Evolutionary conservation across 2,888 invertebrate species (phyloP).

Genomic region (Sesia apiformis): DNA sequence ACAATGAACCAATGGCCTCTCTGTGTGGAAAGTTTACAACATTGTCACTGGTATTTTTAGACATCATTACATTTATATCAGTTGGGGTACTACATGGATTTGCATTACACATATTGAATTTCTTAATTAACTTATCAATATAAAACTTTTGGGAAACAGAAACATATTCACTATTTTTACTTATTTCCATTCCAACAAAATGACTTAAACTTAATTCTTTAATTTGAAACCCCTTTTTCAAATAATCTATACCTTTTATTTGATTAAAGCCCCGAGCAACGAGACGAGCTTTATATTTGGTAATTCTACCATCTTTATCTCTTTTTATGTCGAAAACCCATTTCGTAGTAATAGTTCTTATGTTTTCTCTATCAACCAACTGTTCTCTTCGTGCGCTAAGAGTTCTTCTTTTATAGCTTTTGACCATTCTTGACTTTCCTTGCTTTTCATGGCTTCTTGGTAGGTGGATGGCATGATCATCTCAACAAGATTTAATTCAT

Average conservation of each 20-base stretch:
- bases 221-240: constrained; percentile 16
- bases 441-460: constrained; percentile 14
- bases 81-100: constrained; percentile 6
- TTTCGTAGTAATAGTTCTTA: constrained; percentile 15
- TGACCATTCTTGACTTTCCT: constrained; percentile 8
- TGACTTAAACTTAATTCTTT: constrained; percentile 12
- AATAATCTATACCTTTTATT: constrained; percentile 11
- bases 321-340: constrained; percentile 18
- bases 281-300: constrained; percentile 9
- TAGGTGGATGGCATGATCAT: constrained; percentile 12
- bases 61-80: constrained; percentile 9
- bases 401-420: constrained; percentile 15
- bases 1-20: too few relatives aligned
- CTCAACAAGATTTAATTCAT: constrained; percentile 17
- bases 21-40: neutral
- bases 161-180: constrained; percentile 8
- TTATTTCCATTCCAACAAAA: constrained; percentile 19
- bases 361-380: constrained; percentile 16
- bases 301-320: constrained; percentile 6
- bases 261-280: constrained; percentile 14
- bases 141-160: constrained; percentile 11
- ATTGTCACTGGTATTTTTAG: constrained; percentile 1
- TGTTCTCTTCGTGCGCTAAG: constrained; percentile 12
- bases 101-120: constrained; percentile 14
- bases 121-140: constrained; percentile 13